These are phyloP conservation scores for Ericerus pela DNA, from an alignment of 1,140 invertebrate genomes.

Conservation along the genomic window DNA sequence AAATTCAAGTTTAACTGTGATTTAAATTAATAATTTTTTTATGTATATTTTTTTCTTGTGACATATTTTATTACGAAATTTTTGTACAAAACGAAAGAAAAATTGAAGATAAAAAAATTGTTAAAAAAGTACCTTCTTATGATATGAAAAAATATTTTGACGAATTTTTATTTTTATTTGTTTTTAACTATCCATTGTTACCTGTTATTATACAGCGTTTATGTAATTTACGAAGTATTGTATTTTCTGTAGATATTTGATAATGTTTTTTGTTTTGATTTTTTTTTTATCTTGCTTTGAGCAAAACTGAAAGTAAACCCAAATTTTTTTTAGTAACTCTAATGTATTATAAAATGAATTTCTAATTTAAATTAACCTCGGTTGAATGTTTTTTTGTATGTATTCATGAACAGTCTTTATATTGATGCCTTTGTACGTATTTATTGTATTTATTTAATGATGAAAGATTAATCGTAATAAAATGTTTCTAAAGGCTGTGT, in stretches of 20 bases:
- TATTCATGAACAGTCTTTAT: not conserved
- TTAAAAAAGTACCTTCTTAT: too few relatives aligned
- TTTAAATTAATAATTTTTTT: slow-evolving; percentile 4
- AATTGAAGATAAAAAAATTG: too few relatives aligned
- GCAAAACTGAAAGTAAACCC: not conserved
- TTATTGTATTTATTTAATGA: not conserved
- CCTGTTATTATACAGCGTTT: slow-evolving; percentile 2
- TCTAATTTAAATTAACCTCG: slow-evolving; percentile 7
- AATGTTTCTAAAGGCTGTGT: slow-evolving; percentile 3
- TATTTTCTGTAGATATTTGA: not conserved
- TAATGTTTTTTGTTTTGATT: slow-evolving; percentile 1
- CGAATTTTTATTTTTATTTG: too few relatives aligned
- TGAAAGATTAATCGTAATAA: not conserved
- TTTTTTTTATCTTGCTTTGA: not conserved
- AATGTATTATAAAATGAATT: slow-evolving; percentile 1
- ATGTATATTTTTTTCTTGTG: slow-evolving; percentile 5
- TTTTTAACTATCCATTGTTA: too few relatives aligned
- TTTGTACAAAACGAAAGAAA: slow-evolving; percentile 2
- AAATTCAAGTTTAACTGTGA: slow-evolving; percentile 7
- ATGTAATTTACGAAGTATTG: not conserved
- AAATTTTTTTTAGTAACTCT: too few relatives aligned
- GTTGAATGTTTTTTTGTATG: not conserved
- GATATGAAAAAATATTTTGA: too few relatives aligned
- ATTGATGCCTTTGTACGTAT: not conserved
- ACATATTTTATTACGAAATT: too few relatives aligned